phyloP scores from a whole-genome alignment of 2,888 invertebrate genomes.

The Boloria euphrosyne region DNA sequence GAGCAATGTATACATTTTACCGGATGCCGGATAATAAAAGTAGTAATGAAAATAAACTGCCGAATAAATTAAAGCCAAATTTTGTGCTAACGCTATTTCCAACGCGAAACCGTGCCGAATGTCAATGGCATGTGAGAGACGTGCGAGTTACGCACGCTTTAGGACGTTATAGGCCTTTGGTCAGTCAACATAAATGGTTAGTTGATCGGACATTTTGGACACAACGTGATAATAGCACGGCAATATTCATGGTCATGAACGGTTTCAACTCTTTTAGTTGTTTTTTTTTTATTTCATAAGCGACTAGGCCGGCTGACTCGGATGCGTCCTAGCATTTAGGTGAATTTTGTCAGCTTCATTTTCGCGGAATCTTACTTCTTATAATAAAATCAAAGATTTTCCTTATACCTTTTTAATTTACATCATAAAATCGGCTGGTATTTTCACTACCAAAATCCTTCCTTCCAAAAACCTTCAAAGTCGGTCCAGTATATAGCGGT shows the following conservation, averaged over 20 bases:
- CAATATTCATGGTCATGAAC: neutral
- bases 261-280: neutral
- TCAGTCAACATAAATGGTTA: slow-evolving; percentile 9
- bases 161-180: slow-evolving; percentile 20
- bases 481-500: too few species aligned
- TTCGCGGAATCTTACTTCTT: too few species aligned
- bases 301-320: too few species aligned
- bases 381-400: too few species aligned
- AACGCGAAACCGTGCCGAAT: slow-evolving; percentile 58
- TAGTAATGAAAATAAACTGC: slow-evolving; percentile 33
- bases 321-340: too few species aligned
- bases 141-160: slow-evolving; percentile 49
- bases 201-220: slow-evolving; percentile 4
- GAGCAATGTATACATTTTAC: slow-evolving; percentile 19
- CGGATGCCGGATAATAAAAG: slow-evolving; percentile 36
- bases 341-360: too few species aligned
- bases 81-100: slow-evolving; percentile 58
- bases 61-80: slow-evolving; percentile 41
- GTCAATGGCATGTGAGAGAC: slow-evolving; percentile 72
- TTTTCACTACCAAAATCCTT: too few species aligned
- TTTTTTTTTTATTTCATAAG: neutral
- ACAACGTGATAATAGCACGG: neutral
- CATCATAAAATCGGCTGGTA: too few species aligned
- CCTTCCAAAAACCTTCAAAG: too few species aligned
- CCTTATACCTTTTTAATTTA: too few species aligned